A percentile compares a stretch with the other conserved stretches of the same genome.
phyloP scores from a whole-genome alignment of 2,888 invertebrate species.

The Halictus ligatus region DNA sequence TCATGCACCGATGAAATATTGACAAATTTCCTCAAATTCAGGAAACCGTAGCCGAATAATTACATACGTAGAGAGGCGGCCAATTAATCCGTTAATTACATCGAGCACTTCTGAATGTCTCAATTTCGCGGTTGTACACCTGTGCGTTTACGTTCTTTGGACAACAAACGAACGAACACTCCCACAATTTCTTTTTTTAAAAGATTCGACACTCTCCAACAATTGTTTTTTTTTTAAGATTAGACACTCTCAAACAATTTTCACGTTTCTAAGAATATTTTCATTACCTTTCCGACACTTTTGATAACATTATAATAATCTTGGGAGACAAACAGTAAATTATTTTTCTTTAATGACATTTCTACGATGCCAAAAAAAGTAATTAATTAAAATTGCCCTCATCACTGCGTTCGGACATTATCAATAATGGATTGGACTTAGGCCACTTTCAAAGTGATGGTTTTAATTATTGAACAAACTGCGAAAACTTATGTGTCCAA shows the following conservation, averaged over 20 bases:
- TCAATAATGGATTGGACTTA: too few species aligned
- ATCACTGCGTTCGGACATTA: too few species aligned
- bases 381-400: too few species aligned
- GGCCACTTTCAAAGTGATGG: too few species aligned
- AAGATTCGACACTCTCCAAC: background rate
- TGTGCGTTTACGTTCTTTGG: background rate
- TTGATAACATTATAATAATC: too few species aligned
- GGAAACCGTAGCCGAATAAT: background rate
- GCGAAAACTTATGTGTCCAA: too few species aligned
- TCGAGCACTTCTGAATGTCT: background rate
- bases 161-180: background rate
- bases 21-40: background rate
- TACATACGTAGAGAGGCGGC: background rate
- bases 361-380: too few species aligned
- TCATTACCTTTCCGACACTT: background rate
- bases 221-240: background rate
- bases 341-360: too few species aligned
- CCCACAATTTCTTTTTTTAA: background rate
- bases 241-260: background rate
- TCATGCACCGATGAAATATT: background rate
- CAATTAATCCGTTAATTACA: background rate
- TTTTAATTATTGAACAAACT: too few species aligned
- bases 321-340: too few species aligned
- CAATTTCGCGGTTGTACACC: background rate
- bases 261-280: background rate